These are phyloP conservation scores for Pelosia muscerda DNA, from an alignment of 2,888 invertebrate species.

Conservation along the genomic window DNA sequence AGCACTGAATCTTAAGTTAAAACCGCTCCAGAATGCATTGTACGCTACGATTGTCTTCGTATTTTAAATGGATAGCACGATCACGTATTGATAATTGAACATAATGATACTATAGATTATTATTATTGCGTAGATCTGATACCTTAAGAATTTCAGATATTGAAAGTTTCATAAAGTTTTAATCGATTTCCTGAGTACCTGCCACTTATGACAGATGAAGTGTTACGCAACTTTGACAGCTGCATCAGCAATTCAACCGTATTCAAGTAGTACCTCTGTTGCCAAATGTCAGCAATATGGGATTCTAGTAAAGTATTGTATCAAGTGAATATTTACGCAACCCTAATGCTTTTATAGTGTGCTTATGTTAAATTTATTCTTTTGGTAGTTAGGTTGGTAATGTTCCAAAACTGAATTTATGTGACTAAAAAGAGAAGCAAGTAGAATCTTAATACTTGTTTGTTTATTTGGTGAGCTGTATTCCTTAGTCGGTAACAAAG, in stretches of 20 bases:
- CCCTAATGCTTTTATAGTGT: neutral
- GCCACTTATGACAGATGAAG: neutral
- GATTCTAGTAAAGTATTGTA: neutral
- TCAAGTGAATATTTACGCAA: neutral
- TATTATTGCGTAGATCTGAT: neutral
- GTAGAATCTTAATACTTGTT: neutral
- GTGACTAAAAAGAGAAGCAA: neutral
- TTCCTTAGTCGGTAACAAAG: neutral
- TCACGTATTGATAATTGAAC: neutral
- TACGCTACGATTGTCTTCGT: slow-evolving; percentile 40
- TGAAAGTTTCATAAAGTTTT: neutral
- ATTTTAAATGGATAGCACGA: slow-evolving; percentile 8
- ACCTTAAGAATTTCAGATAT: neutral
- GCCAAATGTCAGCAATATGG: neutral
- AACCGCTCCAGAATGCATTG: slow-evolving; percentile 46
- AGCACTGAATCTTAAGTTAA: slow-evolving; percentile 53
- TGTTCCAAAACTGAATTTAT: neutral
- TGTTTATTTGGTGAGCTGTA: neutral
- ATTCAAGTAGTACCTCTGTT: neutral
- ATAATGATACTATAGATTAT: neutral
- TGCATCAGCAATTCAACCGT: neutral
- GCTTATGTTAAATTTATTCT: neutral
- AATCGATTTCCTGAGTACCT: neutral
- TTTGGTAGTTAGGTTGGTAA: neutral
- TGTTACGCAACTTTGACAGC: neutral